Conservation (phyloP, 2,888 invertebrate species). For the Agrotis ipsilon region DNA sequence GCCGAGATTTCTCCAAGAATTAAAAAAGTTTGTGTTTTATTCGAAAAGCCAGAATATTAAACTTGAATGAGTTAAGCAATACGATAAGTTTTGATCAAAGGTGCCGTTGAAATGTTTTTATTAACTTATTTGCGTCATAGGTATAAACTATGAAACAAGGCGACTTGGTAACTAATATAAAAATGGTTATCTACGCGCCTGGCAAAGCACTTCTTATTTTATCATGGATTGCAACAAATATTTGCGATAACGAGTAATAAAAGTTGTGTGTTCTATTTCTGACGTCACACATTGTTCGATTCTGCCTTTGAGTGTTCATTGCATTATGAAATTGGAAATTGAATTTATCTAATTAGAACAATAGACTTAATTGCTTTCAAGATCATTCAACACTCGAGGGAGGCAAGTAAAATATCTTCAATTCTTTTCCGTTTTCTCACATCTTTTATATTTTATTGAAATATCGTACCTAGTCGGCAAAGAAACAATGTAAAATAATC, state of each 20-base stretch:
- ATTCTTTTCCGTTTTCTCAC: neutral
- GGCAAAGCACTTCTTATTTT: slow-evolving; percentile 81
- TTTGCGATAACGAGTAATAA: slow-evolving; percentile 82
- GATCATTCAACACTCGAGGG: slow-evolving; percentile 11
- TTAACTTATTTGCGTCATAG: slow-evolving; percentile 23
- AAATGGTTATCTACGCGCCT: slow-evolving; percentile 75
- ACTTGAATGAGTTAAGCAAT: slow-evolving; percentile 20
- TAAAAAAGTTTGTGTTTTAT: slow-evolving; percentile 40
- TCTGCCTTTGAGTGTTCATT: slow-evolving; percentile 41
- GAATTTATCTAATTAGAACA: slow-evolving; percentile 37
- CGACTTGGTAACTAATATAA: slow-evolving; percentile 73
- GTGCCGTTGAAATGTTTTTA: slow-evolving; percentile 25
- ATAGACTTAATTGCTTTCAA: slow-evolving; percentile 25
- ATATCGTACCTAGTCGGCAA: slow-evolving; percentile 5
- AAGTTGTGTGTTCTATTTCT: slow-evolving; percentile 76
- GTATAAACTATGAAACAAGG: slow-evolving; percentile 30
- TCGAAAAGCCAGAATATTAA: slow-evolving; percentile 26
- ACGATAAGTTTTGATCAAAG: slow-evolving; percentile 23
- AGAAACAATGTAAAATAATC: slow-evolving; percentile 26
- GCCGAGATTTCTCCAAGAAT: slow-evolving; percentile 44
- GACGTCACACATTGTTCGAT: slow-evolving; percentile 72
- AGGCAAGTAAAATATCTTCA: slow-evolving; percentile 21
- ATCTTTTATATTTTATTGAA: neutral
- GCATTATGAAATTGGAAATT: slow-evolving; percentile 26
- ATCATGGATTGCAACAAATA: slow-evolving; percentile 83